A percentile compares a stretch with the other conserved stretches of the same genome.
Evolutionary conservation across 2,797 vertebrate genomes (phyloP).

Genomic region (Bradypodion ventrale): DNA sequence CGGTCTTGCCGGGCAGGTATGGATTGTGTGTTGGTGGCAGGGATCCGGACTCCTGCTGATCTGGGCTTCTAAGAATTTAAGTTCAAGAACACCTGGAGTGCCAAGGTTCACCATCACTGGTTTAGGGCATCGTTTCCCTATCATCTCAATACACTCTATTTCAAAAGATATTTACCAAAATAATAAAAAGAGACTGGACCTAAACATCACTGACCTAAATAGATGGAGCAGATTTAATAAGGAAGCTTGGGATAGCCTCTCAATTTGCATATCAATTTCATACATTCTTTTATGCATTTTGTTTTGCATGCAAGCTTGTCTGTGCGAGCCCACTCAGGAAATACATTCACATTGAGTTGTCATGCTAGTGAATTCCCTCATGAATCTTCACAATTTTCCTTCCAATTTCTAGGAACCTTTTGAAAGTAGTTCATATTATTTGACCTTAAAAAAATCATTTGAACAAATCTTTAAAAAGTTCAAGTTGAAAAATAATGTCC

Average conservation of each 20-base stretch:
- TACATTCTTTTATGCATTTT: constrained; percentile 18
- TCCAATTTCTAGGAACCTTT: constrained; percentile 27
- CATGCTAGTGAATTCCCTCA: constrained; percentile 35
- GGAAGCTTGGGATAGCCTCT: constrained; percentile 29
- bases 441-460: constrained; percentile 12
- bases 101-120: no score
- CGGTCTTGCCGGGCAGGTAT: no score
- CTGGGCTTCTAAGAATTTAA: no score
- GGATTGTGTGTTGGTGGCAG: no score
- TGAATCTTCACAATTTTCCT: constrained; percentile 11
- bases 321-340: constrained; percentile 23
- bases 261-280: neutral
- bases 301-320: constrained; percentile 20
- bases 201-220: no score
- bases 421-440: no score
- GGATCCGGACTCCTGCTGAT: no score
- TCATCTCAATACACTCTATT: no score
- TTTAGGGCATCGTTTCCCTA: no score
- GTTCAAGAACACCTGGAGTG: no score
- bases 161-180: no score
- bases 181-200: no score
- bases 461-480: neutral
- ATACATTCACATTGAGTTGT: constrained; percentile 10
- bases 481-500: neutral
- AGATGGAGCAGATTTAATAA: constrained; percentile 23